These are phyloP conservation scores for Montipora efflorescens DNA, from an alignment of 64 coral and sea anemone species.

Conservation along the genomic window DNA sequence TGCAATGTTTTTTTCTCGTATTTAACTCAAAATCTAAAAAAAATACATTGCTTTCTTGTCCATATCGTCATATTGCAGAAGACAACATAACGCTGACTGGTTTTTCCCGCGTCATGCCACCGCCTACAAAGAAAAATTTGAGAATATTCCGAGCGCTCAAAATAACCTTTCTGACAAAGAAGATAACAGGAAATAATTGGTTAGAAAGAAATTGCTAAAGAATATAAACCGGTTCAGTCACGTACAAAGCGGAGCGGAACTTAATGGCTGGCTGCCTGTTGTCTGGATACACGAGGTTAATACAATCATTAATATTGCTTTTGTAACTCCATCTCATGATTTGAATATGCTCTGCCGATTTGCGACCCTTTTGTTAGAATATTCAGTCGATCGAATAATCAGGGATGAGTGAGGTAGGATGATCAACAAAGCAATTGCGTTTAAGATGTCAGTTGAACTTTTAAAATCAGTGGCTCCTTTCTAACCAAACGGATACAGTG, in stretches of 20 bases:
- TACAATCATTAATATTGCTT: neutral
- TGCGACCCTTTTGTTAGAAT: too few relatives aligned
- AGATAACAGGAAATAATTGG: neutral
- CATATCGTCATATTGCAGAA: too few relatives aligned
- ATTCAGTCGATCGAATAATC: too few relatives aligned
- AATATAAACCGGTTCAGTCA: neutral
- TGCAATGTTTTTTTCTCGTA: neutral
- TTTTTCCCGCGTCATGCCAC: neutral
- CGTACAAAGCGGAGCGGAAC: conserved; percentile 49
- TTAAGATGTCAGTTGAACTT: too few relatives aligned
- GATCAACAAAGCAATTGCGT: too few relatives aligned
- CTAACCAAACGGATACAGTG: too few relatives aligned
- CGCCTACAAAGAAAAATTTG: too few relatives aligned
- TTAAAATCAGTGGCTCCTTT: too few relatives aligned
- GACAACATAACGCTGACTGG: neutral
- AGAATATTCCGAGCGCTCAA: neutral
- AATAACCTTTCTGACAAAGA: neutral
- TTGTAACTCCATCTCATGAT: too few relatives aligned
- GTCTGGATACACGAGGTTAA: neutral
- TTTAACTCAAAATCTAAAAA: neutral
- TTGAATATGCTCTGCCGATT: too few relatives aligned
- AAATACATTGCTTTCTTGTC: neutral
- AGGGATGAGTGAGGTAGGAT: too few relatives aligned
- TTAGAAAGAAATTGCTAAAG: neutral
- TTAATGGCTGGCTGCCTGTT: neutral